These are phyloP conservation scores for Psittacus erithacus DNA, from an alignment of 2,113 vertebrate species.

Conservation along the genomic window DNA sequence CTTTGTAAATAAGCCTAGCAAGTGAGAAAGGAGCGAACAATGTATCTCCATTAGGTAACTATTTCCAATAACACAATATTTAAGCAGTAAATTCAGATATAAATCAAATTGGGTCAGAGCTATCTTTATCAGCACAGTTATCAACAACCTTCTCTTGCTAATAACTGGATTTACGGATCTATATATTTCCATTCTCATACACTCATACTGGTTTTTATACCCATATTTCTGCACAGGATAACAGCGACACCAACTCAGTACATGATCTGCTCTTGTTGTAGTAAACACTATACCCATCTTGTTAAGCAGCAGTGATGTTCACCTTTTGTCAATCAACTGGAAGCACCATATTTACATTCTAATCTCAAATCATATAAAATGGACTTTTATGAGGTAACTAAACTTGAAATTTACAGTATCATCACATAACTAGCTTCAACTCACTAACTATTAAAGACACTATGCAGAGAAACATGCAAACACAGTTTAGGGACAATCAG, in stretches of 20 bases:
- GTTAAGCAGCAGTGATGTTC: not conserved
- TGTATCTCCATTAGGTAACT: not conserved
- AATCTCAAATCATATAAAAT: not conserved
- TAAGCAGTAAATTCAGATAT: not conserved
- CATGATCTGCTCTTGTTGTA: not conserved
- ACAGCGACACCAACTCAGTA: not conserved
- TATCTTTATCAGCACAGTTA: not conserved
- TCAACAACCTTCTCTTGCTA: not conserved
- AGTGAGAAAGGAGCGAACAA: not conserved
- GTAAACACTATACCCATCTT: not conserved
- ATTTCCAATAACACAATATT: not conserved
- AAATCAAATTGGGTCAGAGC: not conserved
- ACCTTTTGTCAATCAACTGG: not conserved
- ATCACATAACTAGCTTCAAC: not conserved
- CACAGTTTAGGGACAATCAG: not conserved
- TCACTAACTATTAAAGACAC: not conserved
- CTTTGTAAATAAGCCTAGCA: not conserved
- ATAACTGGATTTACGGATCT: not conserved
- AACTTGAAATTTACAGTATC: not conserved
- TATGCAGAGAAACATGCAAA: not conserved
- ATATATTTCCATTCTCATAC: not conserved
- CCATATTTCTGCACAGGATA: not conserved
- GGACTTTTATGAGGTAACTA: not conserved
- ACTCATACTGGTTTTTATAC: not conserved
- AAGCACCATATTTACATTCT: not conserved